phyloP scores from a whole-genome alignment of 2,113 vertebrate genomes.

The Bolborhynchus lineola region DNA sequence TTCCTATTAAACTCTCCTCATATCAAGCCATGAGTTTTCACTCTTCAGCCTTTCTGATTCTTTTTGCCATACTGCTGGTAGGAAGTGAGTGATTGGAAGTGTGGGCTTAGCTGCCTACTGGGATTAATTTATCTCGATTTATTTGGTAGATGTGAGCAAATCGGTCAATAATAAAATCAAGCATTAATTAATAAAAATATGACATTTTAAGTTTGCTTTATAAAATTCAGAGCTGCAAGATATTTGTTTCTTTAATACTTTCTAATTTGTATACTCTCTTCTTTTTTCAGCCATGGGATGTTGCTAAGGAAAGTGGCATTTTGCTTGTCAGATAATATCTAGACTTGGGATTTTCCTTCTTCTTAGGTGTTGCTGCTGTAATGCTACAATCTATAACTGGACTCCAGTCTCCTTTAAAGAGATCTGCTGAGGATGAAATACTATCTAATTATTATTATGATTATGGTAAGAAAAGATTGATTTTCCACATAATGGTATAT shows the following conservation, averaged over 20 bases:
- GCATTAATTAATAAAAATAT: background rate
- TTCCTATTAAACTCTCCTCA: background rate
- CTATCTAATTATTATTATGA: background rate
- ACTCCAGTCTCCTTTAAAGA: background rate
- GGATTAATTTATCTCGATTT: background rate
- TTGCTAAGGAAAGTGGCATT: background rate
- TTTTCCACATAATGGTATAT: background rate
- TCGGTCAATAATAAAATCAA: background rate
- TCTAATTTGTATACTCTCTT: background rate
- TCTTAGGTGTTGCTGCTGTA: background rate
- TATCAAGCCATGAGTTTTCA: background rate
- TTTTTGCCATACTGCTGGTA: background rate
- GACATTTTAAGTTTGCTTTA: background rate
- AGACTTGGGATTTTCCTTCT: background rate
- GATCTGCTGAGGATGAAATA: background rate
- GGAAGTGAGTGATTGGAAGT: background rate
- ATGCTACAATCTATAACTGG: background rate
- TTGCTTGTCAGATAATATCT: background rate
- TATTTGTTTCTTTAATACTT: background rate
- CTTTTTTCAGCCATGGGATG: background rate
- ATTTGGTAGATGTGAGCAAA: background rate
- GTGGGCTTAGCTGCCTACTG: background rate
- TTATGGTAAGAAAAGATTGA: background rate
- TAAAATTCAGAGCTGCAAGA: background rate
- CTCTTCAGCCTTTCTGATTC: background rate